Percentiles rank a stretch among this genome's conserved stretches.
phyloP scores from a whole-genome alignment of 2,888 invertebrate genomes.

The Drepanosiphum platanoidis region DNA sequence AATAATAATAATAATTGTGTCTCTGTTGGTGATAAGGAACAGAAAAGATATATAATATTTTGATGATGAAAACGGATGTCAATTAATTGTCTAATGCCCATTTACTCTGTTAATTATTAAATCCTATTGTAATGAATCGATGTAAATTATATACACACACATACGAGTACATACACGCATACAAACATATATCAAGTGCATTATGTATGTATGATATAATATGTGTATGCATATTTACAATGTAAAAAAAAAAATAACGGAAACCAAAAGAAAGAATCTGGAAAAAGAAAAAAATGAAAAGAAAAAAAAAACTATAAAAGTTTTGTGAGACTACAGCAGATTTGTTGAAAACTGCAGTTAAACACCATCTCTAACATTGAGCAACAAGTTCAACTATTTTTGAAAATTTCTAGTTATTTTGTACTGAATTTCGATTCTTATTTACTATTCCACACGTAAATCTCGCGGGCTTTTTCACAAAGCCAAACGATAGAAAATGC shows the following conservation, averaged over 20 bases:
- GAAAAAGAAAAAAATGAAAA: not conserved
- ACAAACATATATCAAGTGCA: too few relatives aligned
- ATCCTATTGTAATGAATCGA: slow-evolving; percentile 22
- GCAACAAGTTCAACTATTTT: slow-evolving; percentile 59
- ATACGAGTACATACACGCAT: too few relatives aligned
- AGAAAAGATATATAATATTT: slow-evolving; percentile 7
- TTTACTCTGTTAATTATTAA: slow-evolving; percentile 26
- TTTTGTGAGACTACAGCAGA: slow-evolving; percentile 28
- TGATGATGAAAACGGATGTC: slow-evolving; percentile 11
- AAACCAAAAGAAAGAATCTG: not conserved
- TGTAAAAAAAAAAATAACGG: slow-evolving; percentile 11
- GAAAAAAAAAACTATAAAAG: slow-evolving; percentile 1
- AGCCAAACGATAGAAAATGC: slow-evolving; percentile 31
- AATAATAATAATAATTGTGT: slow-evolving; percentile 28
- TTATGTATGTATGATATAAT: too few relatives aligned
- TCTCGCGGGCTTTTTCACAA: slow-evolving; percentile 5
- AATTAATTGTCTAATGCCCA: slow-evolving; percentile 50
- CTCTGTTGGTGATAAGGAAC: slow-evolving; percentile 4
- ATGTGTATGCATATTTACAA: not conserved
- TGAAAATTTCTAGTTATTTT: slow-evolving; percentile 55
- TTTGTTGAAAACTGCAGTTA: slow-evolving; percentile 31
- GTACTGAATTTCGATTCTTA: slow-evolving; percentile 60
- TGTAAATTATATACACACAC: not conserved
- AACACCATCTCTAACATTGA: slow-evolving; percentile 52
- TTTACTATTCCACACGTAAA: slow-evolving; percentile 47